A percentile compares a stretch with the other conserved stretches of the same genome.
These are phyloP conservation scores for Pontoporia blainvillei DNA, from an alignment of 2,113 vertebrate species.

Conservation along the genomic window DNA sequence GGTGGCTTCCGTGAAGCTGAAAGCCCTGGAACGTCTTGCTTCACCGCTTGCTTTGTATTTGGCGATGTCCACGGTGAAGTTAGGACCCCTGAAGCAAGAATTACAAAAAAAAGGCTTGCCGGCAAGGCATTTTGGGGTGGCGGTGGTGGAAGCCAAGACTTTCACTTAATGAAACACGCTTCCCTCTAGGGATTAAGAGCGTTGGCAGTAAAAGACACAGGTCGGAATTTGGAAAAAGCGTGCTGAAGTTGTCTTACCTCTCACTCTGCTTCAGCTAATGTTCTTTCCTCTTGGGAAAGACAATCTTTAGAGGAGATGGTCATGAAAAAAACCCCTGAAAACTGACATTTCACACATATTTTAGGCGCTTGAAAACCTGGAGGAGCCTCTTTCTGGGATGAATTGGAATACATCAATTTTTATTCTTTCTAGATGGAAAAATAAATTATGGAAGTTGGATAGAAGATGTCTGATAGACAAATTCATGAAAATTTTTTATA, in stretches of 20 bases:
- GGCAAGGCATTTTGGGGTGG: not conserved
- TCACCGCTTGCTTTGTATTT: not conserved
- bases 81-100: not conserved
- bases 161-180: not conserved
- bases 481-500: not conserved
- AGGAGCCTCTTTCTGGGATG: not conserved
- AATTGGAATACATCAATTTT: not conserved
- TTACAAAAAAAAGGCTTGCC: not conserved
- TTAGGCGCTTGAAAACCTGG: not conserved
- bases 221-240: not conserved
- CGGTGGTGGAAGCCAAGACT: not conserved
- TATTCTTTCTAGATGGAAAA: not conserved
- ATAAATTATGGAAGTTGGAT: not conserved
- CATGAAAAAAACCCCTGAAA: not conserved
- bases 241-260: not conserved
- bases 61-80: not conserved
- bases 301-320: not conserved
- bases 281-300: not conserved
- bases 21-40: not conserved
- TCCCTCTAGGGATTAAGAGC: not conserved
- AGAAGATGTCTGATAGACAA: not conserved
- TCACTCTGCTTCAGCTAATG: not conserved
- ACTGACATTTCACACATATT: not conserved
- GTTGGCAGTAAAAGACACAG: not conserved
- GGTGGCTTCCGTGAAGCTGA: fast-evolving